Evolutionary conservation across 2,797 vertebrate genomes (phyloP), one percentile per base, ranked within the genome.

Genomic region (Ptychobarbus kaznakovi): DNA sequence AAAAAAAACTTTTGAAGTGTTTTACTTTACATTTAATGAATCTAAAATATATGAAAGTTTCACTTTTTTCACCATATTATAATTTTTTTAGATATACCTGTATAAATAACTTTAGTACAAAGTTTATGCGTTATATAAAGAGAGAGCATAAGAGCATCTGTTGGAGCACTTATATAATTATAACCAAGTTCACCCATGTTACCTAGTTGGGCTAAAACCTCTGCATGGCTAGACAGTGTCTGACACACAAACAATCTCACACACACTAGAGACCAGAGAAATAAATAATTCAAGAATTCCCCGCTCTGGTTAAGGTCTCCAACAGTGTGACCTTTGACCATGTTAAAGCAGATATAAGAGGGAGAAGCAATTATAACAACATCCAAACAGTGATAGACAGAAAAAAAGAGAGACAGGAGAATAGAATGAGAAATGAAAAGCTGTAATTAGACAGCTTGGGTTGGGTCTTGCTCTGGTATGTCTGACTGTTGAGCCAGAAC

Each of bases 401-500:
- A 61, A 56, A 70, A 49, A 58, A n/a, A 58, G 8, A 46, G 35
- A 69, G 65, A 61, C 15, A n/a, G n/a, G 40, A 51, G 11, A 68
- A 38, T 12, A 51, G 22, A 77, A 66, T 38, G n/a, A 58, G 16
- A 86, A 56, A 58, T 80, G 1, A 72, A 69, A 79, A 78, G 77
- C 44, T 74, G 85, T 72, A 42, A 82, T 80, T 88, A 80, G 84
- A 87, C 76, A 69, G 69, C 51, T 80, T 65, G 53, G 81, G 85
- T 51, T 46, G 65, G 40, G 58, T 85, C 53, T 40, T 53, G 83
- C 73, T 44, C 70, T 87, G 89, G 90, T 91, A 89, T 92, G 91
- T 92, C 91, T 92, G 88, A 91, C 22, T 89, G 81, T 72, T 46
- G 75, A 82, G 88, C 88, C 91, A 91, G 82, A 73, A 42, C 49